phyloP scores from a whole-genome alignment of 2,888 invertebrate genomes.

The Tetragnatha montana region DNA sequence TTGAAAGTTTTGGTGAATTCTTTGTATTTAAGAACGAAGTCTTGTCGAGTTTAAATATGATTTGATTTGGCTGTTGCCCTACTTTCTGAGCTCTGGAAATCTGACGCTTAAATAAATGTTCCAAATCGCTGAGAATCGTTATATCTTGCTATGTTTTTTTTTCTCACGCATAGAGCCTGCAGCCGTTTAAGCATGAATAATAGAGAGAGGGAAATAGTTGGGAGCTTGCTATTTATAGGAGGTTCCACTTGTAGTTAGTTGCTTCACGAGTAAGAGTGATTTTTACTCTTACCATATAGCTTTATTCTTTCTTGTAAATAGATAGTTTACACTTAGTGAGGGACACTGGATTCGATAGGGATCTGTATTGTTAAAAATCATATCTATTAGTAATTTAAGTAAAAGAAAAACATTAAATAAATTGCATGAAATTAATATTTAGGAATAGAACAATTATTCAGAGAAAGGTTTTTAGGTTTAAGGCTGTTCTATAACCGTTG shows the following conservation, averaged over 20 bases:
- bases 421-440: too few relatives aligned
- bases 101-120: conserved; percentile 55
- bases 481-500: too few relatives aligned
- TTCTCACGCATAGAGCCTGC: conserved; percentile 4
- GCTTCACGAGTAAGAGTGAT: conserved; percentile 40
- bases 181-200: conserved; percentile 59
- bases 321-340: neutral
- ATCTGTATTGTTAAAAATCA: too few relatives aligned
- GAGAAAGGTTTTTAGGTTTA: too few relatives aligned
- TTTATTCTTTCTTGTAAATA: conserved; percentile 31
- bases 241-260: conserved; percentile 17
- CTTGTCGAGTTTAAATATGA: conserved; percentile 43
- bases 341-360: neutral
- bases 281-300: conserved; percentile 27
- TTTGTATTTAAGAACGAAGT: conserved; percentile 11
- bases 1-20: neutral
- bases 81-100: conserved; percentile 31
- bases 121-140: conserved; percentile 54
- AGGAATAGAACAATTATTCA: too few relatives aligned
- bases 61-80: conserved; percentile 42
- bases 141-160: conserved; percentile 1
- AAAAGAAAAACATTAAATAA: too few relatives aligned
- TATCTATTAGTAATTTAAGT: too few relatives aligned
- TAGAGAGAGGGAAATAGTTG: conserved; percentile 48
- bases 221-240: conserved; percentile 38